These are phyloP conservation scores for Xiphorhynchus erythropygius DNA, from an alignment of 2,797 vertebrate species.

Conservation along the genomic window DNA sequence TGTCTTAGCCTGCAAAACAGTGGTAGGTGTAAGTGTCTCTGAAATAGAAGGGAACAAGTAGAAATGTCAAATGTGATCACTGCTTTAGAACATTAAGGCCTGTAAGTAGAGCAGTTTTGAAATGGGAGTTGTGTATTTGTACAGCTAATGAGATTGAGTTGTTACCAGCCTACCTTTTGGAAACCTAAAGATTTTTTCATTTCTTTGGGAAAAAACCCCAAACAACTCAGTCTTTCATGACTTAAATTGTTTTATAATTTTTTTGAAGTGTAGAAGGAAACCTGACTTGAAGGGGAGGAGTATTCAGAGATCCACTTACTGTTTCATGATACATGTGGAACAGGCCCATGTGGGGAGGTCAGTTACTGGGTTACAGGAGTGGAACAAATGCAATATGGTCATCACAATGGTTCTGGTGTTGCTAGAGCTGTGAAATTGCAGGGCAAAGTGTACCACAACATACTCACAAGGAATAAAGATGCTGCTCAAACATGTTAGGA, in stretches of 20 bases:
- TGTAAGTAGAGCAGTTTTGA: background rate
- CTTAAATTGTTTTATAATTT: background rate
- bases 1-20: background rate
- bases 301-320: background rate
- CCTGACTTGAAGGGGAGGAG: background rate
- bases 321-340: background rate
- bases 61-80: background rate
- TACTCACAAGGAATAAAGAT: background rate
- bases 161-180: background rate
- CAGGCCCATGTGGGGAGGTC: background rate
- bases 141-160: background rate
- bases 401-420: background rate
- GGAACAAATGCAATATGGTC: background rate
- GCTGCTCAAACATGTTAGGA: background rate
- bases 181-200: background rate
- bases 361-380: background rate
- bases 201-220: rapidly evolving
- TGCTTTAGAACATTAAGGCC: background rate
- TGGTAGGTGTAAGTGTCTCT: background rate
- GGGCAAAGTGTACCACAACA: background rate
- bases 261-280: background rate
- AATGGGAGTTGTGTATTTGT: background rate
- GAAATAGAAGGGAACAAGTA: background rate
- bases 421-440: background rate
- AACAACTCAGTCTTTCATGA: background rate